Evolutionary conservation across 2,888 invertebrate species (phyloP), one percentile per base, ranked within the genome.

Genomic region (Apodemia mormo): DNA sequence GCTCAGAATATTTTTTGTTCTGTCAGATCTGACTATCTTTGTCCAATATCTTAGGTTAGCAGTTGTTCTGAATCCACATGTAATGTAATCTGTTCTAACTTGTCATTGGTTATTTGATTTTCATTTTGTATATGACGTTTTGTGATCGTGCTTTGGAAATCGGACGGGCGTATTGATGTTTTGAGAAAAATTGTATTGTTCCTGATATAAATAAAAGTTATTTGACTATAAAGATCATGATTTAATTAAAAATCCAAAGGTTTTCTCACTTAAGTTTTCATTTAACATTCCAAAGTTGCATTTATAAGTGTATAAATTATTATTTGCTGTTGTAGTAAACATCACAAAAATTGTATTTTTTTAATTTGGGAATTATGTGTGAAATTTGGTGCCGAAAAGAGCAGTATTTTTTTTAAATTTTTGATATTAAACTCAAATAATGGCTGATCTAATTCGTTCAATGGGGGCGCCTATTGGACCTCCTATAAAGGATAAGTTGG

Each of bases 361-460:
- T 61, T 12, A 30, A 14, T 61, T 61, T 14, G 61, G 81, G 77
- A 81, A 81, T 82, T 82, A 85, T 85, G 61, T 61, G 61, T 61
- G 61, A 61, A 61, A 61, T 61, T 33, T 30, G 33, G 33, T 30
- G 33, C 6, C 30, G 12, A 61, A 30, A 61, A 61, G 61, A 5
- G 30, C 30, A 61, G 33, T 61, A 69, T 33, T 71, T 67, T 71
- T 72, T 68, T 65, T 65, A 69, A 43, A 75, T 75, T 70, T 71
- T 67, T 71, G 70, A 45, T 66, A 52, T 65, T 70, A 54, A 68
- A 76, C 70, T 67, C 67, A 67, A 77, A 85, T 85, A 83, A 96
- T 96, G 96, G 96, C 96, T 87, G 96, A 96, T 93, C 90, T 96
- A 86, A 95, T 96, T 86, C 95, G 96, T 80, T 88, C 88, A 78